phyloP scores from a whole-genome alignment of 2,113 vertebrate species.

The Sminthopsis crassicaudata region DNA sequence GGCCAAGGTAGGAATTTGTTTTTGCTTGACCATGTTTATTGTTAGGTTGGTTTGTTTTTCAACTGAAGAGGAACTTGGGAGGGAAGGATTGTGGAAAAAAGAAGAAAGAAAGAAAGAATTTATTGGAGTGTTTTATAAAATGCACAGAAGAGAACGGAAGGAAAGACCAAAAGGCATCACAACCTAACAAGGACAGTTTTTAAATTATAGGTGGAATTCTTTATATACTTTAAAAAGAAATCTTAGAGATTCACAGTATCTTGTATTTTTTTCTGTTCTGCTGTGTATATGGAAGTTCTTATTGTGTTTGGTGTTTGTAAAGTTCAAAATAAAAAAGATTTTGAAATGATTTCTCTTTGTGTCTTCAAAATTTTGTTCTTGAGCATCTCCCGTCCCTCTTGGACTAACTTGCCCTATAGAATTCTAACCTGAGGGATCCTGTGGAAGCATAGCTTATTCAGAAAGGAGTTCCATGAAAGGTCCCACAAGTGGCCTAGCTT shows the following conservation, averaged over 20 bases:
- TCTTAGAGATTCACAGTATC: not conserved
- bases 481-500: not conserved
- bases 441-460: not conserved
- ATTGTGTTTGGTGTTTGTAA: not conserved
- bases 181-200: not conserved
- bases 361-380: not conserved
- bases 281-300: not conserved
- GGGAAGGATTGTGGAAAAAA: not conserved
- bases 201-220: not conserved
- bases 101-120: not conserved
- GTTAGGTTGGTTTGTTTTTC: not conserved
- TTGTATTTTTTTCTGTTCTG: not conserved
- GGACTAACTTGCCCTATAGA: not conserved
- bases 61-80: not conserved
- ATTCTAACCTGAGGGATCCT: not conserved
- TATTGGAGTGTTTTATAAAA: not conserved
- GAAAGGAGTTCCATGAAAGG: not conserved
- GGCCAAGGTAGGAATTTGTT: not conserved
- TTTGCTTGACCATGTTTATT: not conserved
- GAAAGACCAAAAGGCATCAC: not conserved
- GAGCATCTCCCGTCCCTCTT: not conserved
- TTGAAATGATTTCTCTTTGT: not conserved
- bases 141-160: not conserved
- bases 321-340: not conserved
- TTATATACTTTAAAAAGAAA: not conserved